A percentile compares a stretch with the other conserved stretches of the same genome.
phyloP scores from a whole-genome alignment of 2,113 vertebrate genomes.

The Oryzias woworae region DNA sequence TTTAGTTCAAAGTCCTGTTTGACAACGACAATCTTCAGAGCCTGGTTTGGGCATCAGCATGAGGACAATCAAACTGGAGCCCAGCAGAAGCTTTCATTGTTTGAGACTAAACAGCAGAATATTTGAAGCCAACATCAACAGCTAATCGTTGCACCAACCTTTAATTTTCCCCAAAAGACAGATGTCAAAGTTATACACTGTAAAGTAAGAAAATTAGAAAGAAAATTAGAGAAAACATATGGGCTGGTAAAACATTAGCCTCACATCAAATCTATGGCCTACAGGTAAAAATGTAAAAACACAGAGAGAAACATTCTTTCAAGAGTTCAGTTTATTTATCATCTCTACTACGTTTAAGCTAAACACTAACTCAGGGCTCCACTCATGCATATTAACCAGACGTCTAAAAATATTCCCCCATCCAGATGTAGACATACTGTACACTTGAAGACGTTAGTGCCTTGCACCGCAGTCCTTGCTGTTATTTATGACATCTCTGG shows the following conservation, averaged over 20 bases:
- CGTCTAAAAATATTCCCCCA: constrained; percentile 14
- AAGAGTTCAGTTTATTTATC: neutral
- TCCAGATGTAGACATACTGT: constrained; percentile 42
- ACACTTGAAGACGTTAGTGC: constrained; percentile 13
- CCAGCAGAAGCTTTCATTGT: constrained; percentile 19
- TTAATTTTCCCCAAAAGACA: no score
- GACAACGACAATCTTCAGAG: constrained; percentile 13
- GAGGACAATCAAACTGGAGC: constrained; percentile 7
- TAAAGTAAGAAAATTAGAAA: neutral
- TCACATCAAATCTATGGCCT: neutral
- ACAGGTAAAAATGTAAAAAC: neutral
- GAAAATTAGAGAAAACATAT: neutral
- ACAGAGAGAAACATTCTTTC: constrained; percentile 4
- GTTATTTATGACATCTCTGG: constrained; percentile 74
- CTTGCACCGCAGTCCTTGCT: constrained; percentile 17
- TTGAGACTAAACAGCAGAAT: no score
- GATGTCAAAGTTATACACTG: neutral
- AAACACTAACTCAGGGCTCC: constrained; percentile 24
- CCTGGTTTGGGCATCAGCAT: constrained; percentile 26
- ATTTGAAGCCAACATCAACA: no score
- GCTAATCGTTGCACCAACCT: no score
- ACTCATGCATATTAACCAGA: constrained; percentile 38
- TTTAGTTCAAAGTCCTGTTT: constrained; percentile 30
- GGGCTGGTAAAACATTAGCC: neutral
- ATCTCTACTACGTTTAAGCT: neutral